These are phyloP conservation scores for Morone saxatilis DNA, from an alignment of 2,113 vertebrate genomes.

Conservation along the genomic window DNA sequence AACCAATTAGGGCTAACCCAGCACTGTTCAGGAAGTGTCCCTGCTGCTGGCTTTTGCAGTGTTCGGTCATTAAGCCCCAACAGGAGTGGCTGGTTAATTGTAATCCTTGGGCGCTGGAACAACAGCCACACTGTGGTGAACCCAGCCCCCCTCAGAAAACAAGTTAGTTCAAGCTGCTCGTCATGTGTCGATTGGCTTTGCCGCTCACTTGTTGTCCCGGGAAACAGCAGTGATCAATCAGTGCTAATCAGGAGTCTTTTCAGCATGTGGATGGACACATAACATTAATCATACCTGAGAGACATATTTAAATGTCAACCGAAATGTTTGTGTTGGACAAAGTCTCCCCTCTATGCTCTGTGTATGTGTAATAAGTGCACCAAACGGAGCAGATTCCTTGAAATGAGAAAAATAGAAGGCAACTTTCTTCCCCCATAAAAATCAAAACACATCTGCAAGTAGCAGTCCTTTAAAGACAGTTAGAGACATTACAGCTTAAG, in stretches of 20 bases:
- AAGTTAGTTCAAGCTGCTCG: constrained; percentile 74
- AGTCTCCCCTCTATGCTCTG: background rate
- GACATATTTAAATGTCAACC: background rate
- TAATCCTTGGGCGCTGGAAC: constrained; percentile 79
- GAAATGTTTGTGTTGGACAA: background rate
- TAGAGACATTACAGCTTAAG: background rate
- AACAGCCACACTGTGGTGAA: constrained; percentile 79
- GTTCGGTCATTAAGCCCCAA: constrained; percentile 79
- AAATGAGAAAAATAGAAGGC: background rate
- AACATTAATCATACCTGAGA: background rate
- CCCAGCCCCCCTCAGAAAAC: constrained; percentile 44
- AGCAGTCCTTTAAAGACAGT: background rate
- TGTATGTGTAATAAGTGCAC: background rate
- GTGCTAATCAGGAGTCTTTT: constrained; percentile 24
- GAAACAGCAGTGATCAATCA: constrained; percentile 49
- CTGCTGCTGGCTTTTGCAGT: constrained; percentile 76
- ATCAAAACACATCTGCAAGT: background rate
- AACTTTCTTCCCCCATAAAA: background rate
- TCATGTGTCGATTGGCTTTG: constrained; percentile 72
- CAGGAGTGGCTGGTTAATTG: constrained; percentile 79
- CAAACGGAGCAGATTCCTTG: too few relatives aligned
- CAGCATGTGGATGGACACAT: background rate
- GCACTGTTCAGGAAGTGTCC: constrained; percentile 76
- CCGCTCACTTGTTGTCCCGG: constrained; percentile 53
- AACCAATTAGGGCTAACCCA: constrained; percentile 75